phyloP scores from a whole-genome alignment of 1,140 invertebrate species.

The Drosophila melanica region DNA sequence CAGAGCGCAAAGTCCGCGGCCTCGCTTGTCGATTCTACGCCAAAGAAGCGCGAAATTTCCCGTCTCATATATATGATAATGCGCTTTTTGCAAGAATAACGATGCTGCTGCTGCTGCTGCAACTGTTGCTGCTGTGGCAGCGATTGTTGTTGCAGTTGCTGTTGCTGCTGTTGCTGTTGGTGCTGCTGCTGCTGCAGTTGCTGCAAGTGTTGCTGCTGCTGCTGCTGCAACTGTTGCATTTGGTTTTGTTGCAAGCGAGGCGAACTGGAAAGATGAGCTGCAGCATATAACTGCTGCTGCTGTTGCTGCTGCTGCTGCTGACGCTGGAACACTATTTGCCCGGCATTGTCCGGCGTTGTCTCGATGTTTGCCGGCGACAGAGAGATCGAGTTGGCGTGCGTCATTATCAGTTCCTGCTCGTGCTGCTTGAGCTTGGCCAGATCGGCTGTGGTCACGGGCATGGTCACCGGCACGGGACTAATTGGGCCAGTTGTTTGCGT shows the following conservation, averaged over 20 bases:
- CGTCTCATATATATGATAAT: conserved; percentile 87
- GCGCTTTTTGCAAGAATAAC: conserved; percentile 78
- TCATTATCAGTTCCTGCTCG: conserved; percentile 20
- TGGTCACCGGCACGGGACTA: conserved; percentile 74
- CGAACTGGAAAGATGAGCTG: conserved; percentile 34
- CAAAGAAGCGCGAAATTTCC: conserved; percentile 90
- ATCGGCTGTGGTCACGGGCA: conserved; percentile 32
- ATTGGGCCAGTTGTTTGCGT: conserved; percentile 83
- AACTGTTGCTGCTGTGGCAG: conserved; percentile 25
- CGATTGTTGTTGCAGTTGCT: conserved; percentile 23
- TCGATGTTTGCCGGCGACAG: neutral
- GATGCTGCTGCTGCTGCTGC: conserved; percentile 42
- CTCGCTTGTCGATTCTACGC: conserved; percentile 88
- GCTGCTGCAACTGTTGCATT: conserved; percentile 23
- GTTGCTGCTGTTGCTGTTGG: conserved; percentile 12
- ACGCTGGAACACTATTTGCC: conserved; percentile 12
- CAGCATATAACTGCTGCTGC: conserved; percentile 39
- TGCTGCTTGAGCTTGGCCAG: conserved; percentile 8
- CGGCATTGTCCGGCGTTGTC: neutral
- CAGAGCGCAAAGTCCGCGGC: conserved; percentile 87
- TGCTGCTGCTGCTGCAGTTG: conserved; percentile 40
- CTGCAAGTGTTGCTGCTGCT: conserved; percentile 28
- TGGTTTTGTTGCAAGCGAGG: conserved; percentile 46
- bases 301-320: conserved; percentile 13
- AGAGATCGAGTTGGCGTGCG: neutral